phyloP scores from a whole-genome alignment of 2,113 vertebrate genomes.

The Pluvialis apricaria region DNA sequence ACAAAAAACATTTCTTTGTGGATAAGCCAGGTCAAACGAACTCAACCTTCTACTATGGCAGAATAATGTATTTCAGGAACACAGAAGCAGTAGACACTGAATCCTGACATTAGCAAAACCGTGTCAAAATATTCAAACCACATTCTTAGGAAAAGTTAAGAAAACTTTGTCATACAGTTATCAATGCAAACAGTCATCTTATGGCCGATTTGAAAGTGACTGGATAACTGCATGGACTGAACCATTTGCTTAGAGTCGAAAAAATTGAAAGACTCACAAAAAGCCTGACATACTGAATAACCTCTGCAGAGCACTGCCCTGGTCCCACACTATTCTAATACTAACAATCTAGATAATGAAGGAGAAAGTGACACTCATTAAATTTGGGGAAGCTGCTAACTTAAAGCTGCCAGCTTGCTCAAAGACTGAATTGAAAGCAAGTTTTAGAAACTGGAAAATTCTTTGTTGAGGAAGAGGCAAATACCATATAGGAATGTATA shows the following conservation, averaged over 20 bases:
- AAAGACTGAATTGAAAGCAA: conserved; percentile 1
- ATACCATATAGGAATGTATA: neutral
- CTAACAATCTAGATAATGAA: neutral
- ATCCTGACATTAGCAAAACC: neutral
- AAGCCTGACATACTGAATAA: neutral
- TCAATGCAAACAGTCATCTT: neutral
- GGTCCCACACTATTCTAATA: neutral
- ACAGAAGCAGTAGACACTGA: neutral
- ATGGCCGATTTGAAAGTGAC: neutral
- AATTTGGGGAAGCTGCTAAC: neutral
- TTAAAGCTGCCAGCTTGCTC: neutral
- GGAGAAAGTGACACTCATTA: neutral
- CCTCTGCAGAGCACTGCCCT: neutral
- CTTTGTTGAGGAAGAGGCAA: neutral
- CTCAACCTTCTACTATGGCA: neutral
- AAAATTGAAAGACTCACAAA: neutral
- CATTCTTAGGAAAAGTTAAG: neutral
- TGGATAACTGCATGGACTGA: neutral
- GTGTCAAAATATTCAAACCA: neutral
- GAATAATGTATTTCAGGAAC: neutral
- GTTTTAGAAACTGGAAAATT: neutral
- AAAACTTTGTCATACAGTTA: neutral
- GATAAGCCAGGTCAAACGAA: neutral
- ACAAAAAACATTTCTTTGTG: neutral
- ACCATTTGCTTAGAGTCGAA: neutral